phyloP scores from a whole-genome alignment of 1,140 invertebrate genomes.

The Zeugodacus cucurbitae region DNA sequence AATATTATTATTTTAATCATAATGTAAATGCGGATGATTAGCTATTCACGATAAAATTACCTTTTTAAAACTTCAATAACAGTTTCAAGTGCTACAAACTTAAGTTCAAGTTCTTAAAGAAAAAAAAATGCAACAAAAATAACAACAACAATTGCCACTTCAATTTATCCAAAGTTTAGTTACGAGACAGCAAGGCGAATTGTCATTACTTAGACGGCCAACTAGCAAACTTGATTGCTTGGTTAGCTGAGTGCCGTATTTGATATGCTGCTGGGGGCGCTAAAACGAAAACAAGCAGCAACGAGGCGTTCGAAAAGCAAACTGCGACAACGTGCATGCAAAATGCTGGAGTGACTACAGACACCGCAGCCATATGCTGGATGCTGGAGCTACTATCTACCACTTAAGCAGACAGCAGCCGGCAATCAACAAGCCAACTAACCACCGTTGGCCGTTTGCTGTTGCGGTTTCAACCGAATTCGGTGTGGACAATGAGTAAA shows the following conservation, averaged over 20 bases:
- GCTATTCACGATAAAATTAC: too few relatives aligned
- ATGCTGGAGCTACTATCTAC: not conserved
- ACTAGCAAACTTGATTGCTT: not conserved
- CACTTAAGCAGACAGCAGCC: not conserved
- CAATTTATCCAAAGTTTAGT: too few relatives aligned
- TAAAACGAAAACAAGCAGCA: slow-evolving; percentile 35
- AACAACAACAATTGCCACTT: too few relatives aligned
- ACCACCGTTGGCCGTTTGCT: not conserved
- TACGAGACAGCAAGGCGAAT: not conserved
- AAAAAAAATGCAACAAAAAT: too few relatives aligned
- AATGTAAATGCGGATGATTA: too few relatives aligned
- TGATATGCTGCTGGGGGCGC: not conserved
- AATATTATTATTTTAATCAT: too few relatives aligned
- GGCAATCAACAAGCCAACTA: not conserved
- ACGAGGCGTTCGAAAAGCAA: slow-evolving; percentile 27
- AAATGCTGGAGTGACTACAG: not conserved
- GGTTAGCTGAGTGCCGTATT: not conserved
- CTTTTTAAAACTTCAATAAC: too few relatives aligned
- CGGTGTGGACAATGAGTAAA: not conserved
- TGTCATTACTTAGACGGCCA: not conserved
- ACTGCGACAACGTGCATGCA: slow-evolving; percentile 31
- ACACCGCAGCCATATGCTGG: not conserved
- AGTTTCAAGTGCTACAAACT: too few relatives aligned
- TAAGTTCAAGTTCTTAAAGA: too few relatives aligned
- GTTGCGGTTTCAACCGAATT: not conserved